Evolutionary conservation across 1,140 invertebrate species (phyloP), one percentile per base, ranked within the genome.

Genomic region (Hylaeus volcanicus): DNA sequence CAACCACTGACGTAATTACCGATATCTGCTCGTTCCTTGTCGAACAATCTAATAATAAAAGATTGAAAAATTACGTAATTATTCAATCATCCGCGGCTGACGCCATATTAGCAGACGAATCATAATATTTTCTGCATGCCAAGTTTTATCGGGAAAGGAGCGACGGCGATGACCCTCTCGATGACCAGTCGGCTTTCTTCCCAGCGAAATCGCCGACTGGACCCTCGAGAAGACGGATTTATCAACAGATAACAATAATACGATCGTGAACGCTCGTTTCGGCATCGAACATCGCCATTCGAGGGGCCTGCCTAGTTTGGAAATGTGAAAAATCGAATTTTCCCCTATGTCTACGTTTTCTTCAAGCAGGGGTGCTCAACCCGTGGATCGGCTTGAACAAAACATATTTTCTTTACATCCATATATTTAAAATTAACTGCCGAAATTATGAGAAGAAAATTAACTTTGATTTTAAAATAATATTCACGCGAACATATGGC

Each of bases 111-210:
- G 60, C 43, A 63, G 56, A 63, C 68, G 53, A 60, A 15, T 15
- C 51, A 43, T 71, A n/a, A 77, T 66, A 61, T 66, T 76, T 77
- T 65, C 37, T 60, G 37, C 63, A 56, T 11, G 79, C 41, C 6
- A 63, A 55, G 51, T 78, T 78, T 73, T 71, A 81, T 83, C 79
- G 55, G 68, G 51, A 66, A n/a, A 56, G 72, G 2, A 76, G 51
- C 51, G 45, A 1, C 55, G 55, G 12, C 72, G 82, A 82, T 66
- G 79, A 65, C 61, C 79, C 77, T 73, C 41, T 2, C 48, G 65
- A 80, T 74, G 77, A 70, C 71, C 69, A 8, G n/a, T 15, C 3
- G 39, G 26, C 11, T 48, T 2, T 41, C 8, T 69, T 60, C 68
- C 26, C 64, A 43, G 1, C 51, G 51, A 53, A 53, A 53, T 8